Evolutionary conservation across 2,113 vertebrate species (phyloP), one percentile per base, ranked within the genome.

Genomic region (Delphinapterus leucas): DNA sequence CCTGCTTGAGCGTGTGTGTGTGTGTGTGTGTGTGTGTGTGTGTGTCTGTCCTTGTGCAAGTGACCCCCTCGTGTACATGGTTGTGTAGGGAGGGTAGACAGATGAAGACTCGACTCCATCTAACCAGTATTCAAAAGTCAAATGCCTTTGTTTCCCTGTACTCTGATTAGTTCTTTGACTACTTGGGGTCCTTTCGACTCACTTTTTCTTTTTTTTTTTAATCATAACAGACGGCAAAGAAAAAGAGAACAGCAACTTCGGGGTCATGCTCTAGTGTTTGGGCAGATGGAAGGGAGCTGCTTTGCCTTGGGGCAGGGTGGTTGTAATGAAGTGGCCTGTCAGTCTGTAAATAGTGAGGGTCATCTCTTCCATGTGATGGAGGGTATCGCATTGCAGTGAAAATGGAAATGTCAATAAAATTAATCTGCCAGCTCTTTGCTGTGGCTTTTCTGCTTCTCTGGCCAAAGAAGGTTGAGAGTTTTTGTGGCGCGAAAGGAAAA

Each of bases 331-430:
- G 99, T 99, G 99, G 99, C 99, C 99, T 99, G 99, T 99, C 99
- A 99, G 99, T 99, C 99, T 99, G 99, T 99, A 99, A 99, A 99
- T 99, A 99, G 99, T 99, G 98, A 98, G 99, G 99, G 99, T 99
- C 99, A 99, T 99, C 98, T 99, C 97, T 98, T 99, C 99, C 98
- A 98, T 99, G 99, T 99, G 99, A 99, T 99, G 99, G 99, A 99
- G 99, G 99, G 99, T 99, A 99, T 99, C 99, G 97, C 98, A 98
- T 99, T 99, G 99, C 99, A 99, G 99, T 99, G 99, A 99, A 99
- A 99, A 99, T 99, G 99, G 99, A 99, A 99, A 99, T 99, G 99
- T 99, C 99, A 99, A 99, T 99, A 99, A 99, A 99, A 99, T 99
- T 99, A 99, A 99, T 99, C 99, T 99, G 99, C 99, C 99, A 99